Evolutionary conservation across 2,797 vertebrate genomes (phyloP), one percentile per base, ranked within the genome.

Genomic region (Clarias laeviceps): DNA sequence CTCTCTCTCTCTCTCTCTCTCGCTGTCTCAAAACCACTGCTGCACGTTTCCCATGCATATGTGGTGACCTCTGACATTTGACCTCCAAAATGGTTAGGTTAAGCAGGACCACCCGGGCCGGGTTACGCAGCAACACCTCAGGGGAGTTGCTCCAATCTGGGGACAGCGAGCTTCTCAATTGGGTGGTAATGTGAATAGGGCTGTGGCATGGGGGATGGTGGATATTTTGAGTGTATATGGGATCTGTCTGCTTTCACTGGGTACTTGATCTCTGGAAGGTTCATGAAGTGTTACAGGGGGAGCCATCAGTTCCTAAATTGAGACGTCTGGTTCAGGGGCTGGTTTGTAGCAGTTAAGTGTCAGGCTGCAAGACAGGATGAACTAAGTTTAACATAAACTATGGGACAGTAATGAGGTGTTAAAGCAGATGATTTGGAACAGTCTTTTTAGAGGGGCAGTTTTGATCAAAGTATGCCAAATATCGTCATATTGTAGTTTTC

Each of bases 41-140:
- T 84, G 88, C 84, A 87, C 80, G 84, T 90, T 90, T 90, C 87
- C 87, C 88, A 90, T 86, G 84, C 80, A 64, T 72, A 80, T 70
- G 66, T 61, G 50, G 15, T 1, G 20, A 90, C 88, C 85, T 87
- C 76, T 89, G 64, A 89, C 87, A 86, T 79, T 27, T 82, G 64
- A 85, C 84, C 87, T 83, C 64, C 79, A 88, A 84, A 88, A 85
- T 70, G 82, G 84, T 82, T 83, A 88, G 87, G 82, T 84, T 88
- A 85, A 88, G 85, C 84, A 86, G 82, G 89, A 90, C 89, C 89
- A 89, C 89, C 89, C 87, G 76, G 65, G 9, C 84, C 80, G 69
- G 73, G 85, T 82, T 87, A 73, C 66, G 59, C 61, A 81, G 85
- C 70, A 70, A 70, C 34, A 45, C 87, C 85, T 78, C 69, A 61